Percentiles rank a stretch among this genome's conserved stretches.
phyloP scores from a whole-genome alignment of 2,888 invertebrate species.

The Cerceris ruficornis region DNA sequence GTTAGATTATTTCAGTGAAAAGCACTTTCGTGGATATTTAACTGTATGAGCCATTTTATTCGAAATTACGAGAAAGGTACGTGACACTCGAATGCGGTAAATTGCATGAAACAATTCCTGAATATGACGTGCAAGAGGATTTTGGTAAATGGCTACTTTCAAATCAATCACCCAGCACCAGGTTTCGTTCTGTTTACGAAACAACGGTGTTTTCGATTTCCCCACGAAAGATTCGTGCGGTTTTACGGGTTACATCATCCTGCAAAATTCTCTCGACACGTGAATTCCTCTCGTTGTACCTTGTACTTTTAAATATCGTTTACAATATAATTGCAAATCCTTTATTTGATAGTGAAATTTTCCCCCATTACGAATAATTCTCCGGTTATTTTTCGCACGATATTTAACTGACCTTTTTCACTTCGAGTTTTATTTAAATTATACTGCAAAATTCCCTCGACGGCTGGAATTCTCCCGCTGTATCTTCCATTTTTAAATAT shows the following conservation, averaged over 20 bases:
- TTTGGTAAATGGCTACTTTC: slow-evolving; percentile 31
- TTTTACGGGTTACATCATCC: slow-evolving; percentile 4
- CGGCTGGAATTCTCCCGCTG: neutral
- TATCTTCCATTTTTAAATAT: neutral
- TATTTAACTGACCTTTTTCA: no score
- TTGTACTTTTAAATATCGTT: neutral
- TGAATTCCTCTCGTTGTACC: neutral
- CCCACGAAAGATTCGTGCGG: slow-evolving; percentile 18
- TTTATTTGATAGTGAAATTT: no score
- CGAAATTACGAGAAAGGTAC: slow-evolving; percentile 12
- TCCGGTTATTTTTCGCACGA: no score
- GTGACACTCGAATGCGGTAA: slow-evolving; percentile 19
- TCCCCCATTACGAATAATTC: no score
- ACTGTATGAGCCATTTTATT: neutral
- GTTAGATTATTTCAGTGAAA: no score
- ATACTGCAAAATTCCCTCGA: slow-evolving; percentile 6
- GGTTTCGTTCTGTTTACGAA: slow-evolving; percentile 33
- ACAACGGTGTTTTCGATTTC: slow-evolving; percentile 30
- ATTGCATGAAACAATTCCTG: slow-evolving; percentile 31
- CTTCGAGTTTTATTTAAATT: no score
- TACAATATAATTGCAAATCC: no score
- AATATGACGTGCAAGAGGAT: slow-evolving; percentile 36
- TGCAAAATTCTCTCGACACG: neutral
- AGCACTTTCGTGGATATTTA: no score
- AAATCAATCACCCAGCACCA: slow-evolving; percentile 38